These are phyloP conservation scores for Cheilosia scutellata DNA, from an alignment of 2,888 invertebrate species.

Conservation along the genomic window DNA sequence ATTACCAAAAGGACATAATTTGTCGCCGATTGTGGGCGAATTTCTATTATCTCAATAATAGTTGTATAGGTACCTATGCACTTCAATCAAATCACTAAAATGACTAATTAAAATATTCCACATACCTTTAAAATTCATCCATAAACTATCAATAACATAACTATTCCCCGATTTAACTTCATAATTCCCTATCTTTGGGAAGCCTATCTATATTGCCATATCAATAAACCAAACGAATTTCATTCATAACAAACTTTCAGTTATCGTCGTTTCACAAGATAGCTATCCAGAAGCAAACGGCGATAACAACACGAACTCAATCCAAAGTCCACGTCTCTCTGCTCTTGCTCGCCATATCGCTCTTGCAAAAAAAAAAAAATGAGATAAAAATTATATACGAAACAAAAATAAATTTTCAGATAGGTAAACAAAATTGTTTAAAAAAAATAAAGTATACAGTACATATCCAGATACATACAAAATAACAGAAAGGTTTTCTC, in stretches of 20 bases:
- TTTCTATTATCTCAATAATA: too few species aligned
- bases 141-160: not conserved
- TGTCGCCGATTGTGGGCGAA: too few species aligned
- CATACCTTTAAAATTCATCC: too few species aligned
- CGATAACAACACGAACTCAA: slow-evolving; percentile 23
- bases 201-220: slow-evolving; percentile 1
- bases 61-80: too few species aligned
- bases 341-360: not conserved
- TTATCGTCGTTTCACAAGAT: slow-evolving; percentile 31
- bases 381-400: not conserved
- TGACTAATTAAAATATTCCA: too few species aligned
- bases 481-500: slow-evolving; percentile 34
- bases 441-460: not conserved
- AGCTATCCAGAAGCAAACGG: slow-evolving; percentile 9
- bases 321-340: slow-evolving; percentile 25
- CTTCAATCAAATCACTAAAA: too few species aligned
- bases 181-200: slow-evolving; percentile 9
- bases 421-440: not conserved
- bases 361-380: slow-evolving; percentile 2
- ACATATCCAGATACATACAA: not conserved
- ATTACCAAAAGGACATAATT: too few species aligned
- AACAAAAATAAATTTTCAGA: slow-evolving; percentile 6
- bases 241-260: slow-evolving; percentile 38
- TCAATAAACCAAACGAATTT: slow-evolving; percentile 15
- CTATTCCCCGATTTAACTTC: slow-evolving; percentile 15